Evolutionary conservation across 2,888 invertebrate species (phyloP).

Genomic region (Pocota personata): DNA sequence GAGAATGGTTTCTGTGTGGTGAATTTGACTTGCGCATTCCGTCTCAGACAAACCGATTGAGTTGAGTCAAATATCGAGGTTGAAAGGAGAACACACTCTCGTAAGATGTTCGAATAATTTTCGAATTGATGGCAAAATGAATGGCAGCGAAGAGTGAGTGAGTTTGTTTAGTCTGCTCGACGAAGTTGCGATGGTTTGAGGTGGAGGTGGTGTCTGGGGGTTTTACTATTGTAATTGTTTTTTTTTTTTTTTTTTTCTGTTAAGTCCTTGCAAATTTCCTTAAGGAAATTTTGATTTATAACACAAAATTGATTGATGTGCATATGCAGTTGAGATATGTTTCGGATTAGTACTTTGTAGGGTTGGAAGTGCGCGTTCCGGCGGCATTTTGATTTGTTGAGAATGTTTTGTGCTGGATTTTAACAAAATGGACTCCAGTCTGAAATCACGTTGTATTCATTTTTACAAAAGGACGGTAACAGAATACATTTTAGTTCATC

Average conservation of each 20-base stretch:
- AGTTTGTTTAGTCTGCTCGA: slow-evolving; percentile 42
- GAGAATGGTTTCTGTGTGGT: not conserved
- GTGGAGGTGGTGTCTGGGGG: slow-evolving; percentile 11
- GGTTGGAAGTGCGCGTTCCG: not conserved
- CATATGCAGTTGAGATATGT: not conserved
- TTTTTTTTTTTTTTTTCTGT: too few relatives aligned
- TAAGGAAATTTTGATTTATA: not conserved
- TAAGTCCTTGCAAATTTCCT: not conserved
- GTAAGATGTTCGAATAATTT: slow-evolving; percentile 48
- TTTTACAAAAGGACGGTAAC: too few relatives aligned
- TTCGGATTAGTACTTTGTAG: not conserved
- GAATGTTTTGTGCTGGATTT: not conserved
- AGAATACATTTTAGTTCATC: too few relatives aligned
- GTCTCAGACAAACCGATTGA: not conserved
- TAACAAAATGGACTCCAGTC: slow-evolving; percentile 3
- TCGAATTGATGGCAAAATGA: slow-evolving; percentile 5
- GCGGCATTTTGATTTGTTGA: slow-evolving; percentile 21
- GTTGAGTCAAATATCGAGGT: slow-evolving; percentile 24
- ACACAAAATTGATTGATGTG: not conserved
- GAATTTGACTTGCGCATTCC: slow-evolving; percentile 32
- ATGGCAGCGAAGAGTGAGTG: slow-evolving; percentile 37
- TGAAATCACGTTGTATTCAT: too few relatives aligned
- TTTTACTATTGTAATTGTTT: not conserved
- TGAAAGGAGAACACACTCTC: not conserved
- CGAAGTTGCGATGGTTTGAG: slow-evolving; percentile 8